Conservation (phyloP, 2,113 vertebrate genomes). For the Paralichthys olivaceus region DNA sequence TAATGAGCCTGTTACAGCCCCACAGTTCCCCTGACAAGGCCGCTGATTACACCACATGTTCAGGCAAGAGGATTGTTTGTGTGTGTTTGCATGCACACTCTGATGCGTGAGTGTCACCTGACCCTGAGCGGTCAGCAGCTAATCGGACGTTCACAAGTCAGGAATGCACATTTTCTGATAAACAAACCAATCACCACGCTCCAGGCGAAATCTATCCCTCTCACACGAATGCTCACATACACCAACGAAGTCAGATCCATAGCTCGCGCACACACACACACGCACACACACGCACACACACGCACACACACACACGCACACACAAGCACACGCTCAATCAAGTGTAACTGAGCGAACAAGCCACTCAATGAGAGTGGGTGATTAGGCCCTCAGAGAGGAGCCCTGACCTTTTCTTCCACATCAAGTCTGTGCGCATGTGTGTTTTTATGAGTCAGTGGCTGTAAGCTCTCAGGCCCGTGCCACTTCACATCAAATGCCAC, state of each 20-base stretch:
- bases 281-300: too few relatives aligned
- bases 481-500: slow-evolving; percentile 82
- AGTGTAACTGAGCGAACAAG: slow-evolving; percentile 69
- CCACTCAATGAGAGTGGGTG: slow-evolving; percentile 79
- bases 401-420: slow-evolving; percentile 81
- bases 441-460: slow-evolving; percentile 77
- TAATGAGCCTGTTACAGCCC: slow-evolving; percentile 70
- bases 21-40: slow-evolving; percentile 59
- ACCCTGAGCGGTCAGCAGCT: slow-evolving; percentile 62
- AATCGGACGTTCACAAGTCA: slow-evolving; percentile 59
- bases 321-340: slow-evolving; percentile 61
- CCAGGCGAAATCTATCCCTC: neutral
- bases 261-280: slow-evolving; percentile 28
- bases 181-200: slow-evolving; percentile 8
- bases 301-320: slow-evolving; percentile 27
- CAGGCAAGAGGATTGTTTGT: slow-evolving; percentile 35
- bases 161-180: slow-evolving; percentile 47
- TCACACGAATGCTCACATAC: slow-evolving; percentile 36
- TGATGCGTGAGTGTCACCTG: slow-evolving; percentile 50
- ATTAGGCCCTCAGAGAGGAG: slow-evolving; percentile 80
- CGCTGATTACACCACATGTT: slow-evolving; percentile 71
- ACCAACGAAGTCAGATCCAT: slow-evolving; percentile 28
- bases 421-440: slow-evolving; percentile 71
- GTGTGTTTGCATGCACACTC: slow-evolving; percentile 29
- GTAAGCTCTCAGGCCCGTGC: slow-evolving; percentile 57